phyloP scores from a whole-genome alignment of 2,113 vertebrate genomes.

The Fregetta grallaria region DNA sequence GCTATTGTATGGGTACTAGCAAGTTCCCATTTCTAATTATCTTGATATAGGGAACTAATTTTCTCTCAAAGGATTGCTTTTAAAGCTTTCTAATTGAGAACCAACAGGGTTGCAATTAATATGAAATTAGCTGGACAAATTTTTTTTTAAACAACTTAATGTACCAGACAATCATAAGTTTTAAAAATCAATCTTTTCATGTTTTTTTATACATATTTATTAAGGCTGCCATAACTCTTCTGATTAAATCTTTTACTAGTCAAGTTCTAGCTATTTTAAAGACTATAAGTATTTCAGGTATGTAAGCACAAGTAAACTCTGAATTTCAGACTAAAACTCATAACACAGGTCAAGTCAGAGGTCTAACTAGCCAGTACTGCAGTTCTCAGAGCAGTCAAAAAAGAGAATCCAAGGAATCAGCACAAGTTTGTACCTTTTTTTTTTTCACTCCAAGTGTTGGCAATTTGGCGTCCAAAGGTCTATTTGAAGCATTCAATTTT shows the following conservation, averaged over 20 bases:
- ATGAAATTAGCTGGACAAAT: constrained; percentile 5
- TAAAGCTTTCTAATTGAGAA: constrained; percentile 23
- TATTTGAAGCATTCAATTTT: not conserved
- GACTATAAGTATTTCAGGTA: not conserved
- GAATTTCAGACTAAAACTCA: not conserved
- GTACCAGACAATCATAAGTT: not conserved
- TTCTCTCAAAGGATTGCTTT: constrained; percentile 14
- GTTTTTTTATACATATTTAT: not conserved
- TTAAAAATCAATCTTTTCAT: not conserved
- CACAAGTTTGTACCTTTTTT: not conserved
- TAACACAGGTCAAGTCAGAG: not conserved
- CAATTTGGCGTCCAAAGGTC: not conserved
- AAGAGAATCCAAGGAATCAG: not conserved
- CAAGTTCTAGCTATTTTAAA: not conserved
- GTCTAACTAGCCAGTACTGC: not conserved
- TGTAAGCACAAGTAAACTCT: not conserved
- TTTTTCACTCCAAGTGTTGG: not conserved
- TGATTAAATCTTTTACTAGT: not conserved
- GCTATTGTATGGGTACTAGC: not conserved
- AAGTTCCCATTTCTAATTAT: constrained; percentile 35
- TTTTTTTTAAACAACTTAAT: not conserved
- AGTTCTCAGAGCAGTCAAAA: not conserved
- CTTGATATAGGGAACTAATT: constrained; percentile 22
- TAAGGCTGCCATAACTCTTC: not conserved
- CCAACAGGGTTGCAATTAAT: not conserved